These are phyloP conservation scores for Plotosus lineatus DNA, from an alignment of 2,113 vertebrate genomes.

Conservation along the genomic window DNA sequence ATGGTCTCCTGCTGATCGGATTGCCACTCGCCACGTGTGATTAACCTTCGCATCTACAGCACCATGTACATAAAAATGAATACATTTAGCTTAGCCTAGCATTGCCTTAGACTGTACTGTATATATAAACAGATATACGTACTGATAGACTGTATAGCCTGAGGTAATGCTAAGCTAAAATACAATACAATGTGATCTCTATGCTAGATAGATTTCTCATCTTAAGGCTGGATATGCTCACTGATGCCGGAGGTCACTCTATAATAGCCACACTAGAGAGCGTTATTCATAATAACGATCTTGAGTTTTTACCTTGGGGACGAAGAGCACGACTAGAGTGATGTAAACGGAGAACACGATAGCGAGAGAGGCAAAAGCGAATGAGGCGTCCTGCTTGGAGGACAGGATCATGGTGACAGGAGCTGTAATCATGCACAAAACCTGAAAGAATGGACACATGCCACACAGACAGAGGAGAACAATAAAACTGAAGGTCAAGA, in stretches of 20 bases:
- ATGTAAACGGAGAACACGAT: constrained; percentile 95
- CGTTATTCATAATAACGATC: neutral
- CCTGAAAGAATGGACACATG: constrained; percentile 65
- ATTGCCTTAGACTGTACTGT: no score
- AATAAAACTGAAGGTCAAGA: neutral
- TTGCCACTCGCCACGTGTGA: constrained; percentile 95
- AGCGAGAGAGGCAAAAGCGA: constrained; percentile 89
- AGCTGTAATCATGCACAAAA: constrained; percentile 93
- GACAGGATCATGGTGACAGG: constrained; percentile 95
- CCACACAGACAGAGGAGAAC: neutral
- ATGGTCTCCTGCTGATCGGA: constrained; percentile 95
- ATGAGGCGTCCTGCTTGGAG: constrained; percentile 93
- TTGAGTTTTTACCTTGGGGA: constrained; percentile 82
- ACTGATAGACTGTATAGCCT: neutral
- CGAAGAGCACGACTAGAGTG: constrained; percentile 92
- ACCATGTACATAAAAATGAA: constrained; percentile 2
- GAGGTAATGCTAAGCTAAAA: neutral
- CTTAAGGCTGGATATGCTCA: neutral
- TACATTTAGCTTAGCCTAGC: no score
- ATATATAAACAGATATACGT: neutral
- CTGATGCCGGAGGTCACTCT: neutral
- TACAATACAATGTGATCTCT: neutral
- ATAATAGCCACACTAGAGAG: neutral
- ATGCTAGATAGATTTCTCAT: neutral
- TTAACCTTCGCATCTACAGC: constrained; percentile 87